Conservation (phyloP, 1,140 invertebrate species). For the Zaprionus africanus region DNA sequence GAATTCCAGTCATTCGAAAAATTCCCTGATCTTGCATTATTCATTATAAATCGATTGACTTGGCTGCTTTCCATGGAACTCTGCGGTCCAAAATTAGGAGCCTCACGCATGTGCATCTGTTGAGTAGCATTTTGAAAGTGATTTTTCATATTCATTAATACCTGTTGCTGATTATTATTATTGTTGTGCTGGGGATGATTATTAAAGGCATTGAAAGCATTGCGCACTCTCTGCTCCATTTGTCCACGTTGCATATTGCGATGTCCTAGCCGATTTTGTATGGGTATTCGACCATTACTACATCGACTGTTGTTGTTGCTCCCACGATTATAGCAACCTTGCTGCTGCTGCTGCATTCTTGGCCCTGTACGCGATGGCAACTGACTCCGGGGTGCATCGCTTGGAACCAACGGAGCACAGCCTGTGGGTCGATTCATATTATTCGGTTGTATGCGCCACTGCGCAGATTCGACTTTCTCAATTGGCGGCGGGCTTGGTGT, state of each 20-base stretch:
- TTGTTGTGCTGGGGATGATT: slow-evolving; percentile 14
- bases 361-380: background rate
- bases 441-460: slow-evolving; percentile 32
- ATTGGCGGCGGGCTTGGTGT: too few species aligned
- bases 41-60: background rate
- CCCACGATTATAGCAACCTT: background rate
- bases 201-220: slow-evolving; percentile 35
- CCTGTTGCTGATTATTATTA: slow-evolving; percentile 6
- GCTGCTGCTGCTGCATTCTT: background rate
- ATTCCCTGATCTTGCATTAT: background rate
- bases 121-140: slow-evolving; percentile 16
- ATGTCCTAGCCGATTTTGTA: slow-evolving; percentile 11
- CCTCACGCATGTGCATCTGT: background rate
- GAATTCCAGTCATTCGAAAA: background rate
- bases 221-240: slow-evolving; percentile 31
- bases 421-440: slow-evolving; percentile 53
- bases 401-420: slow-evolving; percentile 25
- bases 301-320: slow-evolving; percentile 1
- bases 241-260: slow-evolving; percentile 29
- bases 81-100: background rate
- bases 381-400: background rate
- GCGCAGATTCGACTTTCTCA: slow-evolving; percentile 10
- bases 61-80: background rate
- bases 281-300: background rate
- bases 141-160: slow-evolving; percentile 15